Evolutionary conservation across 2,888 invertebrate genomes (phyloP).

Genomic region (Mythimna ferrago): DNA sequence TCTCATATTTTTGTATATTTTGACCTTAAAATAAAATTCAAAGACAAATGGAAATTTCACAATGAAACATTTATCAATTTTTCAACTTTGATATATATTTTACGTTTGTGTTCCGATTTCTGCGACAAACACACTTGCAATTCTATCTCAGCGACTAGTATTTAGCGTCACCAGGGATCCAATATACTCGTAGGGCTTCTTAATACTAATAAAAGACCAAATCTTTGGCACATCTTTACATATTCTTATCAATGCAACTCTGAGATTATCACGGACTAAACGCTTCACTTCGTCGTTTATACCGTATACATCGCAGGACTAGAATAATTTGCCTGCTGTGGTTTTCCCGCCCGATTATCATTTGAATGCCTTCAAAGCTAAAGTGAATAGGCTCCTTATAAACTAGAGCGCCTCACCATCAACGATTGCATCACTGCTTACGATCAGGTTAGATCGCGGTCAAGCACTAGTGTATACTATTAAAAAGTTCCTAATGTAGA

Average conservation of each 20-base stretch:
- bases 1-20: not conserved
- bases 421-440: too few relatives aligned
- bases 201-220: not conserved
- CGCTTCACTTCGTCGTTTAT: too few relatives aligned
- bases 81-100: too few relatives aligned
- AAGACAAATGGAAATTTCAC: not conserved
- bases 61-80: not conserved
- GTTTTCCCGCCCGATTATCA: too few relatives aligned
- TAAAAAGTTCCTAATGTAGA: too few relatives aligned
- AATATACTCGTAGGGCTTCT: conserved; percentile 28
- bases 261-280: not conserved
- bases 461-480: too few relatives aligned
- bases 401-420: too few relatives aligned
- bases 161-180: conserved; percentile 27
- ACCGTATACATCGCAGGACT: too few relatives aligned
- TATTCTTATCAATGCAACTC: not conserved
- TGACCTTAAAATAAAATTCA: not conserved
- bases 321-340: too few relatives aligned
- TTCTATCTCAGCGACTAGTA: conserved; percentile 7
- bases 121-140: conserved; percentile 14
- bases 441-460: too few relatives aligned
- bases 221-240: not conserved
- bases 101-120: not conserved
- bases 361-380: too few relatives aligned
- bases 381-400: too few relatives aligned